A percentile compares a stretch with the other conserved stretches of the same genome.
Conservation (phyloP, 2,113 vertebrate species). For the Australoheros scitulus region DNA sequence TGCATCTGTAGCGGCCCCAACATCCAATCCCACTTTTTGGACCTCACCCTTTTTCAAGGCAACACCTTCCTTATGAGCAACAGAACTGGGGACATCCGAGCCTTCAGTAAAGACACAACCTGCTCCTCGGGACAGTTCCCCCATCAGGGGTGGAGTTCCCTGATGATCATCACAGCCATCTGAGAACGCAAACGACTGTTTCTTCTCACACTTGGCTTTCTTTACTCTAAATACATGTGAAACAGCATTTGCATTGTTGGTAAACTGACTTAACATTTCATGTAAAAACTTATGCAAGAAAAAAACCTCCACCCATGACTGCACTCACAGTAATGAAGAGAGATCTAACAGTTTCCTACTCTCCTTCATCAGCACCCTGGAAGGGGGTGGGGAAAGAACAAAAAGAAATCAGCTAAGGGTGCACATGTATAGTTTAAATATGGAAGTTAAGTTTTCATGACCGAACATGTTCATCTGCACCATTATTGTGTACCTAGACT, state of each 20-base stretch:
- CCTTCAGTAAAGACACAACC: slow-evolving; percentile 78
- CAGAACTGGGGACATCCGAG: slow-evolving; percentile 66
- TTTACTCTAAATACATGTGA: slow-evolving; percentile 45
- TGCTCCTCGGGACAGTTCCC: slow-evolving; percentile 50
- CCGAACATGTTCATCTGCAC: too few species aligned
- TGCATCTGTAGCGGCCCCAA: slow-evolving; percentile 47
- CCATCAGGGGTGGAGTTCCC: slow-evolving; percentile 21
- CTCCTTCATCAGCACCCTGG: slow-evolving; percentile 87
- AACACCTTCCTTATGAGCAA: slow-evolving; percentile 78
- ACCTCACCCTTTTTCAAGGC: slow-evolving; percentile 59
- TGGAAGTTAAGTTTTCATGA: not conserved
- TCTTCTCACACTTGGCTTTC: slow-evolving; percentile 57
- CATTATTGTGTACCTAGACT: slow-evolving; percentile 82
- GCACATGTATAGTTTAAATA: not conserved
- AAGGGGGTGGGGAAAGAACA: not conserved
- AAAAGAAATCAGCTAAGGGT: not conserved
- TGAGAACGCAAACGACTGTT: slow-evolving; percentile 6
- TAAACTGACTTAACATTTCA: not conserved
- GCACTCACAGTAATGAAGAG: slow-evolving; percentile 84
- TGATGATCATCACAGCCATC: slow-evolving; percentile 47
- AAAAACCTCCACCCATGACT: not conserved
- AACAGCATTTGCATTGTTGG: not conserved
- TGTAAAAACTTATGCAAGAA: not conserved
- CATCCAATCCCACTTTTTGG: slow-evolving; percentile 47
- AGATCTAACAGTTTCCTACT: slow-evolving; percentile 83